Base-by-base conservation (phyloP, 2,113 vertebrate species). In the Trogon surrucura region DNA sequence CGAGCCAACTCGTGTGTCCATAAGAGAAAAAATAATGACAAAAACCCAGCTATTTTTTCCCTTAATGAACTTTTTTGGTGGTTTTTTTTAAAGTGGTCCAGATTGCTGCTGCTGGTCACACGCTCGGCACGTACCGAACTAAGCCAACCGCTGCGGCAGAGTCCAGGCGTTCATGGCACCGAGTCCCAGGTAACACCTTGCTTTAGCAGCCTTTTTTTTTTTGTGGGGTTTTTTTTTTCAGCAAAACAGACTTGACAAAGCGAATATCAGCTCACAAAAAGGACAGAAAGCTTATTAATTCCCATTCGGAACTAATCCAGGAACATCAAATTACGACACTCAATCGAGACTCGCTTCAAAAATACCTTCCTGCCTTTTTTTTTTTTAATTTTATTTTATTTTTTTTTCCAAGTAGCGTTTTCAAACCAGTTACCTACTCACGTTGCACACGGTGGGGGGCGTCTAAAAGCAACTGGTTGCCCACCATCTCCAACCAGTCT, bases 31-130 rank as follows among this genome's bases (percentile, higher is more conserved):
- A 11, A 21, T 19, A 47, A 44, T 6, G 9, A 29, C 41, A 15
- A 38, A 74, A 60, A 47, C 18, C 6, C 38, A 57, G 44, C 69
- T 73, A 29, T 12, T 25, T 56, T 48, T 30, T n/a, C 74, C 89
- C 65, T 81, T 62, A 85, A 78, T 21, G 74, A 45, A 72, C 32
- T 89, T 65, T 25, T 58, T 17, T 27, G 41, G 41, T 41, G 41
- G 9, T 47, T 57, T 18, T 41, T 41, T 41, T 41, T 41, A 41
- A 85, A 38, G 73, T 58, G 71, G 83, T 80, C n/a, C 45, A 89
- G 61, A 65, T 67, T 91, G 38, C 94, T 57, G 84, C 36, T 85
- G 60, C 74, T 95, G 87, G 44, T 50, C 56, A 70, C 93, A 78
- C 56, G 53, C 47, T 82, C 79, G 92, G 79, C 77, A 96, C 61